A percentile compares a stretch with the other conserved stretches of the same genome.
These are phyloP conservation scores for Sebastes schlegelii DNA, from an alignment of 2,113 vertebrate species.

Conservation along the genomic window DNA sequence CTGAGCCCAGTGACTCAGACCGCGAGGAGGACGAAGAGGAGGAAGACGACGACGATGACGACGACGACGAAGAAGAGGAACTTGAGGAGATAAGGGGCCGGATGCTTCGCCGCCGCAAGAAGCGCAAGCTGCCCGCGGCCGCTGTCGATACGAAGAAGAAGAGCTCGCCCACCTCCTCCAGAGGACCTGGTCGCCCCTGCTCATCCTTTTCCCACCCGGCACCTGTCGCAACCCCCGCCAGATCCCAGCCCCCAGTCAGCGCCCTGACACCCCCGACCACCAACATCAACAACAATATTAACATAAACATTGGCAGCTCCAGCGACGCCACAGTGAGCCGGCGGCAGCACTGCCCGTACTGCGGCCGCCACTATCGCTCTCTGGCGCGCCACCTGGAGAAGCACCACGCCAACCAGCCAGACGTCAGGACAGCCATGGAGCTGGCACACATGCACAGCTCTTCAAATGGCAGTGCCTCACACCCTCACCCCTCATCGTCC, in stretches of 20 bases:
- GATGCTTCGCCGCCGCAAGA: constrained; percentile 83
- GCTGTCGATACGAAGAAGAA: constrained; percentile 75
- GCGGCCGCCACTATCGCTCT: constrained; percentile 83
- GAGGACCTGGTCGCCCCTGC: constrained; percentile 75
- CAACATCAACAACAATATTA: constrained; percentile 86
- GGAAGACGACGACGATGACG: constrained; percentile 82
- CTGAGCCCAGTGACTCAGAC: constrained; percentile 84
- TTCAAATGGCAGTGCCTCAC: constrained; percentile 64
- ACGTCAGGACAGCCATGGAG: constrained; percentile 84
- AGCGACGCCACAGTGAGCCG: constrained; percentile 65
- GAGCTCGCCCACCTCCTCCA: constrained; percentile 37
- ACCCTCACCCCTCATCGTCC: constrained; percentile 65
- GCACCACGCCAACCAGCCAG: constrained; percentile 83
- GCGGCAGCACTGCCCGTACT: constrained; percentile 84
- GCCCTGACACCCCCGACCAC: constrained; percentile 77
- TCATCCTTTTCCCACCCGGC: constrained; percentile 77
- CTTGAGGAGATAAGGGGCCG: constrained; percentile 82
- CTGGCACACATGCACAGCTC: constrained; percentile 71
- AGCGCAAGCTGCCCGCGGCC: constrained; percentile 70
- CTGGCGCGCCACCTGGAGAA: constrained; percentile 85
- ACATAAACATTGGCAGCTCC: constrained; percentile 83
- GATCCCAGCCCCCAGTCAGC: constrained; percentile 59
- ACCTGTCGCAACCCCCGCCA: constrained; percentile 52
- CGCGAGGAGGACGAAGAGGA: constrained; percentile 85
- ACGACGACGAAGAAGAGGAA: constrained; percentile 82